phyloP scores from a whole-genome alignment of 2,888 invertebrate genomes.

The Lasius fuliginosus region DNA sequence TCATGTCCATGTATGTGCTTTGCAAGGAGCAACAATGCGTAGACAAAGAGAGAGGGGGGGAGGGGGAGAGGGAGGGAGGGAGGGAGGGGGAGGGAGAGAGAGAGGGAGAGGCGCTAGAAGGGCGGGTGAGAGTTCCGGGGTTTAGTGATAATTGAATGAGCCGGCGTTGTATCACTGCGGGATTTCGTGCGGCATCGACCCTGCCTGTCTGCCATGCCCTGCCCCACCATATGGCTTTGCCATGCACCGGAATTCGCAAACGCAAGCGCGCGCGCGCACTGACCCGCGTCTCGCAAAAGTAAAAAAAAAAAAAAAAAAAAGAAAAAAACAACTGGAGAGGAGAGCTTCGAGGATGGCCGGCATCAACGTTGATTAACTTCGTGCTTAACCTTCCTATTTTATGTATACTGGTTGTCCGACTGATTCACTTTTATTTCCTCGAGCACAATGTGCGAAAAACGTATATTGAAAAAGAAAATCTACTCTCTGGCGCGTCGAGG shows the following conservation, averaged over 20 bases:
- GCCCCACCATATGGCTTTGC: conserved; percentile 20
- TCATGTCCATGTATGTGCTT: neutral
- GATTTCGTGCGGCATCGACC: conserved; percentile 55
- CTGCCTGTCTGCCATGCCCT: conserved; percentile 4
- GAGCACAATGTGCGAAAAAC: conserved; percentile 23
- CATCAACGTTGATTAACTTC: conserved; percentile 41
- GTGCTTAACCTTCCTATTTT: conserved; percentile 36
- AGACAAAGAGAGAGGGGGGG: neutral
- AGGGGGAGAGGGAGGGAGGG: neutral
- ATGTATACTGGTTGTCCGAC: conserved; percentile 22
- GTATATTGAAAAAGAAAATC: conserved; percentile 38
- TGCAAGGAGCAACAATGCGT: neutral
- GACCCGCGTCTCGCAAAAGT: neutral
- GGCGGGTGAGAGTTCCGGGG: conserved; percentile 49
- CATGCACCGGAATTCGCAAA: conserved; percentile 22
- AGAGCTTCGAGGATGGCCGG: neutral
- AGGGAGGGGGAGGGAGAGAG: neutral
- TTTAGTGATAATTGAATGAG: conserved; percentile 77
- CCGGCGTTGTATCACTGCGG: conserved; percentile 57
- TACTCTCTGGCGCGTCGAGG: neutral
- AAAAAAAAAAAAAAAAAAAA: neutral
- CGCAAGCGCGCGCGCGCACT: conserved; percentile 17
- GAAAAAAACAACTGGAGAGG: neutral
- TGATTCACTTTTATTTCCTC: conserved; percentile 31
- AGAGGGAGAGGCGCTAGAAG: neutral